Evolutionary conservation across 2,888 invertebrate genomes (phyloP).

Genomic region (Pherbina coryleti): DNA sequence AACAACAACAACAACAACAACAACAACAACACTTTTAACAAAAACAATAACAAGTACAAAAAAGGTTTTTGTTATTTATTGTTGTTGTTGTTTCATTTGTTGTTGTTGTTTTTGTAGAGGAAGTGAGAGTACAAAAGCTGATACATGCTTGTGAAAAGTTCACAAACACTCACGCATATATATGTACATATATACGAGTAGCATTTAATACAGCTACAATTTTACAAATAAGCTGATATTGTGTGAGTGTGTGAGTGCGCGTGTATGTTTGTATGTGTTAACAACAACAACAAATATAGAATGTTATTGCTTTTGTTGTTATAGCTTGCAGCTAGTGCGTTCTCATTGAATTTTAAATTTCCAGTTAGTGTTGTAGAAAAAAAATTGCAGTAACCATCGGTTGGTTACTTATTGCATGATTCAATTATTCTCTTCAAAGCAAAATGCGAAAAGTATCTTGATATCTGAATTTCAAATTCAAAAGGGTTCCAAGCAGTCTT

Average conservation of each 20-base stretch:
- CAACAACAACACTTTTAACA: no score
- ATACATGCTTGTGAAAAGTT: neutral
- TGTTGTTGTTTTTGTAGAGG: constrained; percentile 3
- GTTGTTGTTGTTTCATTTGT: constrained; percentile 1
- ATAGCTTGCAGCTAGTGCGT: neutral
- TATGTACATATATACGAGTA: neutral
- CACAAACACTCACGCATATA: neutral
- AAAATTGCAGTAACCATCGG: no score
- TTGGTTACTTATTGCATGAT: neutral
- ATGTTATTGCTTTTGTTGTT: neutral
- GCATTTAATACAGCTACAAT: no score
- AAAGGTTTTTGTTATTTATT: neutral
- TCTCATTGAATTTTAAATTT: neutral
- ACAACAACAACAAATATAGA: neutral
- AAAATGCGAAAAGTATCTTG: no score
- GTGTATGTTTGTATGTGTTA: neutral
- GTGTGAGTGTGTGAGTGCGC: neutral
- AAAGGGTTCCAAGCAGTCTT: no score
- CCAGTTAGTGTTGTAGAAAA: no score
- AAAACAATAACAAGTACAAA: neutral
- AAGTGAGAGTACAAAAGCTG: constrained; percentile 20
- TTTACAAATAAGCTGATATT: neutral
- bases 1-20: constrained; percentile 23
- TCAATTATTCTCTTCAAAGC: no score
- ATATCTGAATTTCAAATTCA: no score